Percentiles rank a stretch among this genome's conserved stretches.
These are phyloP conservation scores for Dryadula phaetusa DNA, from an alignment of 2,888 invertebrate genomes.

Conservation along the genomic window DNA sequence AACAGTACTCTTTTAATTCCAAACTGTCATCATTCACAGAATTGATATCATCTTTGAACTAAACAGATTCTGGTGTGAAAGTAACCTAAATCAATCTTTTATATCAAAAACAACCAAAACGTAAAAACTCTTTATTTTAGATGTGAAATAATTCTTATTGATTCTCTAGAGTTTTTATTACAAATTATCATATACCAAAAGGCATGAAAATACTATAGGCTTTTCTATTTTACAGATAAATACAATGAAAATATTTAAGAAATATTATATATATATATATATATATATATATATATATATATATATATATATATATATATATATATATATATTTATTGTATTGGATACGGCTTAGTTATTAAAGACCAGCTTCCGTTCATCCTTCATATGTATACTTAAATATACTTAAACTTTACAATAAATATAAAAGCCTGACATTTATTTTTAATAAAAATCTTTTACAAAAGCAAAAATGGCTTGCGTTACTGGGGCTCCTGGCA, in stretches of 20 bases:
- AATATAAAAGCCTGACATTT: neutral
- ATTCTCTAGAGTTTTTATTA: too few relatives aligned
- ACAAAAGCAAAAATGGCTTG: conserved; percentile 46
- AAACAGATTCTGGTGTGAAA: neutral
- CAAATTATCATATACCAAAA: too few relatives aligned
- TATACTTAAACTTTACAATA: neutral
- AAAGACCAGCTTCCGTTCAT: too few relatives aligned
- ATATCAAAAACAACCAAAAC: neutral
- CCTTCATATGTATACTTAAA: neutral
- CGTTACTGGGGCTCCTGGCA: conserved; percentile 64
- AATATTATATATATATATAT: too few relatives aligned
- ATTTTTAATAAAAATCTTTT: neutral
- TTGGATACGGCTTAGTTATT: too few relatives aligned
- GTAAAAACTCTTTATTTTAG: neutral
- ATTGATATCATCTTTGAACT: neutral
- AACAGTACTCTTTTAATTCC: neutral
- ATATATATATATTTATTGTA: too few relatives aligned
- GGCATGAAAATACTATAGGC: too few relatives aligned
- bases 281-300: too few relatives aligned
- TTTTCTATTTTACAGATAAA: too few relatives aligned
- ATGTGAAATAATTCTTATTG: too few relatives aligned
- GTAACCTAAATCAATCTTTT: neutral
- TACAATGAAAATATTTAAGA: too few relatives aligned
- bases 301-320: too few relatives aligned
- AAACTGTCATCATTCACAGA: conserved; percentile 7